These are phyloP conservation scores for Phallusia fumigata DNA, from an alignment of 23 tunicate genomes.

Conservation along the genomic window DNA sequence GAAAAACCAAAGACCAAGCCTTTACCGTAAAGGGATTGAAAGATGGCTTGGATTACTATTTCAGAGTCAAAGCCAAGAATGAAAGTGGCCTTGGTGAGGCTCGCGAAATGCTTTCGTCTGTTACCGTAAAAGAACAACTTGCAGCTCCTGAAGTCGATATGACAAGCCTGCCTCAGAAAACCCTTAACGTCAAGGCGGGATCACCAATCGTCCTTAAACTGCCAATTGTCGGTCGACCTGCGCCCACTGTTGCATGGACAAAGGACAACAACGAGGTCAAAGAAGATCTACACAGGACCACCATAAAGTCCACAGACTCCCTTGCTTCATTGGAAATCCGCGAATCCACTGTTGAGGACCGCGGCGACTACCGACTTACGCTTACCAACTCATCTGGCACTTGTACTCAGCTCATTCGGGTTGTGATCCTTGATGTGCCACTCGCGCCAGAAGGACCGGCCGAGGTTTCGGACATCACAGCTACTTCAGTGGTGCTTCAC, in stretches of 20 bases:
- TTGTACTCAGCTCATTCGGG: slow-evolving; percentile 58
- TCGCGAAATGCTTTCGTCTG: slow-evolving; percentile 76
- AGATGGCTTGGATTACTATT: slow-evolving; percentile 82
- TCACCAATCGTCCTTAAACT: slow-evolving; percentile 61
- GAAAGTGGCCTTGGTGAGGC: slow-evolving; percentile 85
- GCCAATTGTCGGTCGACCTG: slow-evolving; percentile 72
- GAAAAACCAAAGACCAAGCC: slow-evolving; percentile 42
- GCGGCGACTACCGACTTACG: slow-evolving; percentile 76
- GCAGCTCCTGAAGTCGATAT: slow-evolving; percentile 71
- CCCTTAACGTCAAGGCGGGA: slow-evolving; percentile 69
- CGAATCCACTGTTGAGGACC: slow-evolving; percentile 72
- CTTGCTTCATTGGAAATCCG: slow-evolving; percentile 65
- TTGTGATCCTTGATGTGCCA: slow-evolving; percentile 88
- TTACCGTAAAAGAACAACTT: slow-evolving; percentile 63
- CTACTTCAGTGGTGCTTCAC: slow-evolving; percentile 51
- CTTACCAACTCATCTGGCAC: slow-evolving; percentile 67
- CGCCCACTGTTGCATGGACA: slow-evolving; percentile 70
- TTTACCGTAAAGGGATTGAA: slow-evolving; percentile 68
- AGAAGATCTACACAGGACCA: slow-evolving; percentile 67
- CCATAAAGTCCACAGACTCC: slow-evolving; percentile 41
- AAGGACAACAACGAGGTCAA: slow-evolving; percentile 55
- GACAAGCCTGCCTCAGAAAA: slow-evolving; percentile 67
- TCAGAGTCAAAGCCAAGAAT: slow-evolving; percentile 85
- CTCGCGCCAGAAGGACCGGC: slow-evolving; percentile 79
- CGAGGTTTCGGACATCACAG: slow-evolving; percentile 50